phyloP scores from a whole-genome alignment of 2,888 invertebrate species.

The Yponomeuta plumbellus region DNA sequence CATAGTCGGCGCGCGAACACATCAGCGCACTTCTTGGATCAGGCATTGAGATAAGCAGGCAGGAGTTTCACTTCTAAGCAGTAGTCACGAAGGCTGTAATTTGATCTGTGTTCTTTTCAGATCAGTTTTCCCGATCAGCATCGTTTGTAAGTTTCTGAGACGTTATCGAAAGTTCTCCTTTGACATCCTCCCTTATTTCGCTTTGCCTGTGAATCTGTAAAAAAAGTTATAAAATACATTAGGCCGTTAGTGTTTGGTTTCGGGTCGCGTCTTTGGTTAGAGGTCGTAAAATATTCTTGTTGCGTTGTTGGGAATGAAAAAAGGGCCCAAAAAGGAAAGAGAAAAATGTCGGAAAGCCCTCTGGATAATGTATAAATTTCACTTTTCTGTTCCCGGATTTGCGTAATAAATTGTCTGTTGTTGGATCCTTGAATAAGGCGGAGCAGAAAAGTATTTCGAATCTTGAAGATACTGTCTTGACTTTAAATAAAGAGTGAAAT shows the following conservation, averaged over 20 bases:
- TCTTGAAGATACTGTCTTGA: background rate
- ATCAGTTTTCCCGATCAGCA: background rate
- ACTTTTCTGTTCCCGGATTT: slow-evolving; percentile 37
- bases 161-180: background rate
- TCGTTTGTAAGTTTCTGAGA: slow-evolving; percentile 7
- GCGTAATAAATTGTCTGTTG: slow-evolving; percentile 34
- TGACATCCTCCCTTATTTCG: background rate
- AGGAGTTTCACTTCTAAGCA: slow-evolving; percentile 15
- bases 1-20: slow-evolving; percentile 72
- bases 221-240: background rate
- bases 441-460: background rate
- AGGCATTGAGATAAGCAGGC: slow-evolving; percentile 69
- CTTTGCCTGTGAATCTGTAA: background rate
- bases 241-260: background rate
- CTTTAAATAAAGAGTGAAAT: too few species aligned
- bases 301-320: slow-evolving; percentile 21
- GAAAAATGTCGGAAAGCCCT: slow-evolving; percentile 30
- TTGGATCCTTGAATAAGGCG: background rate
- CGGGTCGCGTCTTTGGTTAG: slow-evolving; percentile 19
- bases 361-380: slow-evolving; percentile 36
- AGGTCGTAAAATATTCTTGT: slow-evolving; percentile 32
- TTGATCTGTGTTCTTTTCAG: slow-evolving; percentile 51
- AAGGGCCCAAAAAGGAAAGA: slow-evolving; percentile 25
- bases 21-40: slow-evolving; percentile 66
- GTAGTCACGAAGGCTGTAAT: slow-evolving; percentile 34